Evolutionary conservation across 1,140 invertebrate genomes (phyloP).

Genomic region (Metopolophium dirhodum): DNA sequence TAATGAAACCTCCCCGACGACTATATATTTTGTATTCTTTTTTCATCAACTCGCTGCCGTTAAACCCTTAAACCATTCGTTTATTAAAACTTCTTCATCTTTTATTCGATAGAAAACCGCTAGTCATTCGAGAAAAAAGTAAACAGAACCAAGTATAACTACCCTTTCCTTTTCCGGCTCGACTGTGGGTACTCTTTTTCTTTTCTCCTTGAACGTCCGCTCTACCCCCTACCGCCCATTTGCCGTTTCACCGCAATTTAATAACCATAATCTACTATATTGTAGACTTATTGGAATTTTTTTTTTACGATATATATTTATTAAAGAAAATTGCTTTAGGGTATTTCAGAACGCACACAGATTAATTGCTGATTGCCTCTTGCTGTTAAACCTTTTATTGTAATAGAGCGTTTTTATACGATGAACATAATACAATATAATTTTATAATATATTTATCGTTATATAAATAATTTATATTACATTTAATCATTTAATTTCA

Average conservation of each 20-base stretch:
- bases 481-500: not conserved
- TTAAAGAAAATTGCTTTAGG: not conserved
- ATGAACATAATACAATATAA: not conserved
- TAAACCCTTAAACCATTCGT: constrained; percentile 62
- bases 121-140: constrained; percentile 62
- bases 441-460: not conserved
- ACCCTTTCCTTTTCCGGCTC: constrained; percentile 4
- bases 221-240: not conserved
- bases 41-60: constrained; percentile 58
- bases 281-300: constrained; percentile 37
- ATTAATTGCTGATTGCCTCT: not conserved
- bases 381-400: not conserved
- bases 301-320: constrained; percentile 7
- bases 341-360: not conserved
- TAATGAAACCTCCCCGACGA: constrained; percentile 52
- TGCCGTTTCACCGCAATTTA: constrained; percentile 22
- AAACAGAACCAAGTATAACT: constrained; percentile 60
- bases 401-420: not conserved
- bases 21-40: constrained; percentile 58
- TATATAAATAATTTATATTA: not conserved
- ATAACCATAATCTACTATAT: constrained; percentile 47
- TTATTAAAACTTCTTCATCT: constrained; percentile 64
- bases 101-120: constrained; percentile 64
- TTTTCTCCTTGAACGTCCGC: not conserved
- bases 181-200: not conserved